phyloP scores from a whole-genome alignment of 2,888 invertebrate species.

The Drosophila ustulata region DNA sequence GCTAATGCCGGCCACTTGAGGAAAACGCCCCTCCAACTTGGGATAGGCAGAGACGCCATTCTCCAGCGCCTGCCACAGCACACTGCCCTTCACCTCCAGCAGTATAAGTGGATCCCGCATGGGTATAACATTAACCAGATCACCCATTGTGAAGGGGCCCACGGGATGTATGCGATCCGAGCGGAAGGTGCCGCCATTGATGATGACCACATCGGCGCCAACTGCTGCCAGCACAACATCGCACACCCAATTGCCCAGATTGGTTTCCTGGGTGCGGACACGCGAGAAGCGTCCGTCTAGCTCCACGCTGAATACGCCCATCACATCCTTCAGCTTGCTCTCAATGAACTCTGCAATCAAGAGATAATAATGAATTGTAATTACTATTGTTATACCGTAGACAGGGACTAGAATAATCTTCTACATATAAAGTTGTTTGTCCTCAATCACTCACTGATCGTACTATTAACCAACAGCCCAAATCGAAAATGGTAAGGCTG shows the following conservation, averaged over 20 bases:
- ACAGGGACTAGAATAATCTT: no score
- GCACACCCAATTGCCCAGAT: slow-evolving; percentile 94
- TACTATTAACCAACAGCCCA: no score
- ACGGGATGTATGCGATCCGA: slow-evolving; percentile 88
- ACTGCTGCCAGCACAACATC: slow-evolving; percentile 94
- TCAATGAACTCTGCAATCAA: slow-evolving; percentile 89
- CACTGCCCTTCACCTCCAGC: slow-evolving; percentile 89
- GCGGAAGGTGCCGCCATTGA: slow-evolving; percentile 90
- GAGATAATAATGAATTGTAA: neutral
- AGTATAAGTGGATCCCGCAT: slow-evolving; percentile 94
- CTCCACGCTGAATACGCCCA: slow-evolving; percentile 94
- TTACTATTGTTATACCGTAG: no score
- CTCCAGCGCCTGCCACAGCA: slow-evolving; percentile 90
- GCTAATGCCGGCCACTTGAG: slow-evolving; percentile 91
- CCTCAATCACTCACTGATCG: no score
- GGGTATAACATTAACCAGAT: slow-evolving; percentile 93
- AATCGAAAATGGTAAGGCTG: no score
- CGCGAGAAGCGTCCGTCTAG: slow-evolving; percentile 93
- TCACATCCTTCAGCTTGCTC: slow-evolving; percentile 92
- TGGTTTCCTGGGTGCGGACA: slow-evolving; percentile 93
- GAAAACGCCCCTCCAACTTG: slow-evolving; percentile 94
- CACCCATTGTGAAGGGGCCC: slow-evolving; percentile 93
- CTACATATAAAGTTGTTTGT: no score
- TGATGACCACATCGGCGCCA: slow-evolving; percentile 92
- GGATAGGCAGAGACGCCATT: slow-evolving; percentile 95